These are phyloP conservation scores for Carcinoscorpius rotundicauda DNA, from an alignment of 1,140 invertebrate genomes.

Conservation along the genomic window DNA sequence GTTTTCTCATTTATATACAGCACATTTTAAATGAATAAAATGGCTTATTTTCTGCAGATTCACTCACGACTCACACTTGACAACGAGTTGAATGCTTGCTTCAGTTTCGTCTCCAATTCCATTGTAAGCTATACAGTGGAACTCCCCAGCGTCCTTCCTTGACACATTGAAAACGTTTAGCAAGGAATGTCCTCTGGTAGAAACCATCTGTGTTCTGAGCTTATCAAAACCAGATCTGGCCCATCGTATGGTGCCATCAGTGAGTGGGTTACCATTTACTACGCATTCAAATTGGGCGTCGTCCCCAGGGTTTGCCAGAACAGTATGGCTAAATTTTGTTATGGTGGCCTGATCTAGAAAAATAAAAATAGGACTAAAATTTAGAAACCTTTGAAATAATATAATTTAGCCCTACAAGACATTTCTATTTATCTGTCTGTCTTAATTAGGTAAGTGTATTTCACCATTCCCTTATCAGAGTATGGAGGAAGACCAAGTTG, in stretches of 20 bases:
- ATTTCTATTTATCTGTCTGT: no score
- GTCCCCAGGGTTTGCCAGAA: slow-evolving; percentile 60
- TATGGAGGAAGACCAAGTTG: no score
- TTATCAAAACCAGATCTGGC: slow-evolving; percentile 47
- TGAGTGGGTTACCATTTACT: slow-evolving; percentile 72
- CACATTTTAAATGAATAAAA: no score
- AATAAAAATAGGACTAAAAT: slow-evolving; percentile 5
- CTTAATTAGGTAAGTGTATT: no score
- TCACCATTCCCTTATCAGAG: no score
- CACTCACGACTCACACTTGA: slow-evolving; percentile 44
- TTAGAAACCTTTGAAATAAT: no score
- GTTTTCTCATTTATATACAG: no score
- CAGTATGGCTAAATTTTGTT: slow-evolving; percentile 54
- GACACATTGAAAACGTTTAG: slow-evolving; percentile 61
- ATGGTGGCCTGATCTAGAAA: slow-evolving; percentile 71
- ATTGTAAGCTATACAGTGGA: slow-evolving; percentile 81
- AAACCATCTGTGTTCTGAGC: slow-evolving; percentile 50
- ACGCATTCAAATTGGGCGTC: slow-evolving; percentile 74
- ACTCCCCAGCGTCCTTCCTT: slow-evolving; percentile 73
- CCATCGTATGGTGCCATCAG: slow-evolving; percentile 74
- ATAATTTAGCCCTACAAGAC: no score
- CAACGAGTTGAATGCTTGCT: slow-evolving; percentile 48
- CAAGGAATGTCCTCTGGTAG: slow-evolving; percentile 52
- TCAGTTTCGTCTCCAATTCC: slow-evolving; percentile 62
- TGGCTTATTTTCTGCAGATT: not conserved